Base-by-base conservation (phyloP, 2,888 invertebrate species). In the Gymnocheta viridis region DNA sequence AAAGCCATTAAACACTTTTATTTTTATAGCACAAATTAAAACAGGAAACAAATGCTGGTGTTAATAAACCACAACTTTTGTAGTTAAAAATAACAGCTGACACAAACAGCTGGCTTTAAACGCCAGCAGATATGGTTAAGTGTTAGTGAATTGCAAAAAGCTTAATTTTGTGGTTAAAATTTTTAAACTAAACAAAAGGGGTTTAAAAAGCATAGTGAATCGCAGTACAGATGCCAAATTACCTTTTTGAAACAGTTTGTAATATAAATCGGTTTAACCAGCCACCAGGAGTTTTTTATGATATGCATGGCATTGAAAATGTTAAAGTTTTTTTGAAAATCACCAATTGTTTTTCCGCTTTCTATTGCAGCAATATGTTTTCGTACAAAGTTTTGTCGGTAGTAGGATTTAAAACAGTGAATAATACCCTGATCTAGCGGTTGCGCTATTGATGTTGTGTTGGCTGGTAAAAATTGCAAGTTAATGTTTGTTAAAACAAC, bases 401-500 rank as follows among this genome's bases (percentile, higher is more conserved):
- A 86, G 47, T 81, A 79, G 0, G 76, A 38, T 32, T 85, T 86
- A 38, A 85, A 84, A 10, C 77, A 51, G 44, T 82, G 81, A 72
- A 86, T 82, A n/a, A 82, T 85, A 19, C 85, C 85, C 79, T 82
- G 77, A 69, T 85, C 80, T 17, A 86, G 19, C 12, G 83, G 85
- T 73, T 85, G 80, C 14, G 35, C 56, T 17, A 81, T 70, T 14
- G 82, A 85, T 2, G 79, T 86, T 47, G 77, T 82, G 47, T 85
- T 84, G 9, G 79, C 51, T 51, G 85, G 79, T 78, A 85, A 60
- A 78, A 49, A 86, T 51, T 83, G 80, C 4, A 85, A 6, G n/a
- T 83, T 66, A 10, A 81, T 56, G 69, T 82, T 86, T 74, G 51
- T 49, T 29, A 85, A 82, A 51, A 54, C 44, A 49, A 24, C 66